phyloP scores from a whole-genome alignment of 2,888 invertebrate species.

The Sepioteuthis lessoniana region DNA sequence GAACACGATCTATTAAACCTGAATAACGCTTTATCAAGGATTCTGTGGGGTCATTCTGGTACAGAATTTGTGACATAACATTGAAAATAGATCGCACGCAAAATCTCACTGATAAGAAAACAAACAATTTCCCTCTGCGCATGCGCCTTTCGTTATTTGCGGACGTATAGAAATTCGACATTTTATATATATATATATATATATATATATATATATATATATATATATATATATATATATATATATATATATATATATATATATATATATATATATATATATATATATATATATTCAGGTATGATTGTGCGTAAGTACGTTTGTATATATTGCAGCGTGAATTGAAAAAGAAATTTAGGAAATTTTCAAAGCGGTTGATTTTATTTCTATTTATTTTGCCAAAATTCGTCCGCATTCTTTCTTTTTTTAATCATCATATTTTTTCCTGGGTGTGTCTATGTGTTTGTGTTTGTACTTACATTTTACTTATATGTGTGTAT shows the following conservation, averaged over 20 bases:
- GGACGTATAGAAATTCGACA: neutral
- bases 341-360: no score
- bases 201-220: neutral
- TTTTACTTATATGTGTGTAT: no score
- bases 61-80: conserved; percentile 18
- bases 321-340: no score
- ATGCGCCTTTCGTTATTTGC: neutral
- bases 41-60: neutral
- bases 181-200: neutral
- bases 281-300: no score
- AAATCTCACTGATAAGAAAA: neutral
- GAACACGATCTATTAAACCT: conserved; percentile 8
- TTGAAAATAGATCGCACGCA: neutral
- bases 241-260: neutral
- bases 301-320: no score
- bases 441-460: no score
- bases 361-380: no score
- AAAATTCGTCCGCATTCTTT: no score
- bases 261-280: no score
- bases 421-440: no score
- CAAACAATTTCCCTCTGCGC: neutral
- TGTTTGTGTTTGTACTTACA: no score
- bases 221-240: neutral
- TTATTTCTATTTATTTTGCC: no score
- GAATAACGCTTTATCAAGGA: conserved; percentile 21